Percentiles rank a stretch among this genome's conserved stretches.
Evolutionary conservation across 1,140 invertebrate genomes (phyloP).

Genomic region (Eupristina koningsbergeri): DNA sequence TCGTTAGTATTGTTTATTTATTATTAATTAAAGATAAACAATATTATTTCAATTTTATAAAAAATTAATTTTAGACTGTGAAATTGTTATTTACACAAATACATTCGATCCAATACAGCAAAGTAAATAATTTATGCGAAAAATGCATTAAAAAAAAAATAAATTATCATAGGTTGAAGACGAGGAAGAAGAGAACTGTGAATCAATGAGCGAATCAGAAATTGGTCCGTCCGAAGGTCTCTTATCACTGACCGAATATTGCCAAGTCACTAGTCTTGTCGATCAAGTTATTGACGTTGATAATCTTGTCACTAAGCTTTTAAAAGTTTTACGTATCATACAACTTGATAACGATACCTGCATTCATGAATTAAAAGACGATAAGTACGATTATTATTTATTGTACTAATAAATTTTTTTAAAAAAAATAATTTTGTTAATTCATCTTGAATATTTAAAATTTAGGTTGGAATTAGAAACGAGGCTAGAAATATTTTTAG

Average conservation of each 20-base stretch:
- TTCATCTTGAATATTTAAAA: neutral
- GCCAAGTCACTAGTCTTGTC: constrained; percentile 73
- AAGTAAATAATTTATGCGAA: too few species aligned
- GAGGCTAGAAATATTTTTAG: constrained; percentile 60
- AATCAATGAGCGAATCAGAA: constrained; percentile 68
- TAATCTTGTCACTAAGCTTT: constrained; percentile 81
- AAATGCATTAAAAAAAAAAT: too few species aligned
- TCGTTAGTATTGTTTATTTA: too few species aligned
- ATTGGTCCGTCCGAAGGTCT: constrained; percentile 62
- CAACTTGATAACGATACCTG: constrained; percentile 80
- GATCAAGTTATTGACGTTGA: constrained; percentile 85
- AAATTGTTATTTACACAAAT: too few species aligned
- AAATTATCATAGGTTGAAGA: constrained; percentile 64
- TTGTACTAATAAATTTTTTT: constrained; percentile 1
- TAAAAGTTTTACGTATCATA: constrained; percentile 83
- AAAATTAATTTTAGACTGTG: too few species aligned
- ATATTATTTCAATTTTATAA: too few species aligned
- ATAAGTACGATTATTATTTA: constrained; percentile 64
- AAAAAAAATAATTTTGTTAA: constrained; percentile 2
- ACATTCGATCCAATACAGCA: too few species aligned
- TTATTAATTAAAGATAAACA: too few species aligned
- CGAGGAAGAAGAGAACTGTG: constrained; percentile 69
- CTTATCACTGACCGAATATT: constrained; percentile 64
- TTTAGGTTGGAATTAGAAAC: constrained; percentile 64
- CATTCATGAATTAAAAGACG: constrained; percentile 77